phyloP scores from a whole-genome alignment of 2,888 invertebrate species.

The Lutraria lutraria region DNA sequence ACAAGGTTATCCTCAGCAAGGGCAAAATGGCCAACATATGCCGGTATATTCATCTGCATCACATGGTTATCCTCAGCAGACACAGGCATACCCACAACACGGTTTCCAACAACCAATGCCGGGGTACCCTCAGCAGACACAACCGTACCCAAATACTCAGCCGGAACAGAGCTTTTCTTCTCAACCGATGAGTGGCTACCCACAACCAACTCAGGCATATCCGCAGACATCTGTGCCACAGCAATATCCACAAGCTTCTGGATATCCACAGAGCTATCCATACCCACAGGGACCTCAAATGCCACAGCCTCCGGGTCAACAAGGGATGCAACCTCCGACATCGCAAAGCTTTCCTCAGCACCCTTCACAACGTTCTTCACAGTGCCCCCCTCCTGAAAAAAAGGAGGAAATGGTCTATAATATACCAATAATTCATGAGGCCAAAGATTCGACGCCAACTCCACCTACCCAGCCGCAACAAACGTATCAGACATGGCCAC shows the following conservation, averaged over 20 bases:
- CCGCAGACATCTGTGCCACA: conserved; percentile 14
- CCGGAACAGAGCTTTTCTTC: conserved; percentile 14
- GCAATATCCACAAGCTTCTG: conserved; percentile 28
- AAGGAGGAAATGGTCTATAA: conserved; percentile 58
- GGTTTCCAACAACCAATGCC: not conserved
- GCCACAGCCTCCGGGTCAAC: conserved; percentile 49
- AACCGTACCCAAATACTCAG: conserved; percentile 24
- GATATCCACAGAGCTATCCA: conserved; percentile 39
- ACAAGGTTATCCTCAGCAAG: conserved; percentile 34
- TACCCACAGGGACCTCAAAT: conserved; percentile 37
- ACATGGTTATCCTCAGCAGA: conserved; percentile 9
- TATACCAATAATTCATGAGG: conserved; percentile 71
- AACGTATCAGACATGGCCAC: conserved; percentile 58
- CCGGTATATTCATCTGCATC: conserved; percentile 15
- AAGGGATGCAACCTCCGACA: conserved; percentile 25
- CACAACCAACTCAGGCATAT: conserved; percentile 30
- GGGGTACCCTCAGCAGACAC: conserved; percentile 15
- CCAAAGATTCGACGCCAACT: conserved; percentile 36
- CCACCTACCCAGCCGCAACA: conserved; percentile 23
- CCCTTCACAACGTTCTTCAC: conserved; percentile 49
- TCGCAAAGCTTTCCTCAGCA: conserved; percentile 29
- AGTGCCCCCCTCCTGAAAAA: conserved; percentile 58
- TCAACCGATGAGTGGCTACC: not conserved
- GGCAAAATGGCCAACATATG: not conserved
- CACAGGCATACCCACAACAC: conserved; percentile 1